A percentile compares a stretch with the other conserved stretches of the same genome.
Evolutionary conservation across 2,888 invertebrate species (phyloP).

Genomic region (Isoperla grammatica): DNA sequence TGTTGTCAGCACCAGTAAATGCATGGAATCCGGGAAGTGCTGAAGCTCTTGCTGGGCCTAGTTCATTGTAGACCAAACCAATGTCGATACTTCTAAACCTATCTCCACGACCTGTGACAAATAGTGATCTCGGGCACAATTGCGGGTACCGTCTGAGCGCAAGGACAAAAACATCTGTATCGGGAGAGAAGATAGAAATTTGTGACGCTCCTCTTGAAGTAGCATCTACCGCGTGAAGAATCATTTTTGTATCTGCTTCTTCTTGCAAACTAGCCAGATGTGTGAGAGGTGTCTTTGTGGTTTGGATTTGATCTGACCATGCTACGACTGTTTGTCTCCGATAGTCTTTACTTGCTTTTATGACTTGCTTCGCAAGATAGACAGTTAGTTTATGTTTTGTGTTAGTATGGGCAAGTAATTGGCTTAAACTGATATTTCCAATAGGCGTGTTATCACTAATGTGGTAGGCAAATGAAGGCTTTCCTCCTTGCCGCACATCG

Average conservation of each 20-base stretch:
- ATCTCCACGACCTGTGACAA: not conserved
- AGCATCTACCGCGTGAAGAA: not conserved
- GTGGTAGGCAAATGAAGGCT: no score
- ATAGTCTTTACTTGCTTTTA: no score
- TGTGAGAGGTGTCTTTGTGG: not conserved
- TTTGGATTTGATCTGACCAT: not conserved
- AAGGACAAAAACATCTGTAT: not conserved
- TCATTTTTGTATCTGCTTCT: slow-evolving; percentile 1
- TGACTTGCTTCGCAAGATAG: no score
- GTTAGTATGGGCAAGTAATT: no score
- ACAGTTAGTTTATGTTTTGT: no score
- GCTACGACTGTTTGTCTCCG: no score
- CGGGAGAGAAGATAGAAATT: not conserved
- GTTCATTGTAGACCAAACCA: not conserved
- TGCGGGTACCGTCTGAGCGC: not conserved
- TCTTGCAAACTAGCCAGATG: slow-evolving; percentile 3
- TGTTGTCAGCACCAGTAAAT: slow-evolving; percentile 3
- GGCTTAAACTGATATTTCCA: no score
- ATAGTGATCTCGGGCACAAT: not conserved
- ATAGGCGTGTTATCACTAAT: no score
- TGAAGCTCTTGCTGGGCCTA: not conserved
- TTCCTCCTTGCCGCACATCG: no score
- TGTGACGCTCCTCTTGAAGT: not conserved
- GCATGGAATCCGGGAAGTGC: slow-evolving; percentile 5
- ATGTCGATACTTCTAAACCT: no score